Percentiles rank a stretch among this genome's conserved stretches.
These are phyloP conservation scores for Xenops minutus DNA, from an alignment of 2,797 vertebrate species.

Conservation along the genomic window DNA sequence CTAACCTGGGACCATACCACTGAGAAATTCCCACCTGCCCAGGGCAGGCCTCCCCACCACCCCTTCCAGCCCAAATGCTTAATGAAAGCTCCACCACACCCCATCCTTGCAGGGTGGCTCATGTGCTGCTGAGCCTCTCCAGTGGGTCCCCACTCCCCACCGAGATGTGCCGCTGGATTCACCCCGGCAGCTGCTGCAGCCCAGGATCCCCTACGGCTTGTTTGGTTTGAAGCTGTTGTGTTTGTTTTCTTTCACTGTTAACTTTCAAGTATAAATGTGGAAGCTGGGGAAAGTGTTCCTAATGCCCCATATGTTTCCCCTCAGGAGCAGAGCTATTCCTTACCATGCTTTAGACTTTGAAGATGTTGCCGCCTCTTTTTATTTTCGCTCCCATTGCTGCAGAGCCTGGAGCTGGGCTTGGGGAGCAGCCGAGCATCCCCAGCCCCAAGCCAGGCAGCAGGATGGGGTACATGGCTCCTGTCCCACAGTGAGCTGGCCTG, in stretches of 20 bases:
- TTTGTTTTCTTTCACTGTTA: conserved; percentile 32
- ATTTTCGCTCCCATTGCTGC: rapidly evolving
- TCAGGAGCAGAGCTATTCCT: conserved; percentile 22
- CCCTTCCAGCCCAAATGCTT: background rate
- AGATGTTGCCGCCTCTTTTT: background rate
- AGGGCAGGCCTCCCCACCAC: background rate
- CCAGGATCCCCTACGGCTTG: background rate
- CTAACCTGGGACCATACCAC: rapidly evolving
- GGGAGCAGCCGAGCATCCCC: background rate
- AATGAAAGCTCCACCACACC: background rate
- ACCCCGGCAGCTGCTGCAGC: background rate
- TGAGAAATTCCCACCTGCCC: rapidly evolving
- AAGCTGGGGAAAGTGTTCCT: conserved; percentile 31
- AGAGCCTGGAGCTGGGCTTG: rapidly evolving
- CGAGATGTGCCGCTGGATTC: rapidly evolving
- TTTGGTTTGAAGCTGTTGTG: background rate
- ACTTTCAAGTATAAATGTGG: conserved; percentile 14
- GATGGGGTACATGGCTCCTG: rapidly evolving
- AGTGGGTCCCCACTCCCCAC: rapidly evolving
- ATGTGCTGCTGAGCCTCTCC: rapidly evolving
- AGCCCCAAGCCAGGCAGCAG: background rate
- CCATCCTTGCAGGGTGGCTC: rapidly evolving
- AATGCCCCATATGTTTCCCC: conserved; percentile 34
- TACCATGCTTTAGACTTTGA: background rate
- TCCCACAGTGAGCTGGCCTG: background rate